Percentiles rank a stretch among this genome's conserved stretches.
Conservation (phyloP, 1,140 invertebrate species). For the Drosophila dunni region DNA sequence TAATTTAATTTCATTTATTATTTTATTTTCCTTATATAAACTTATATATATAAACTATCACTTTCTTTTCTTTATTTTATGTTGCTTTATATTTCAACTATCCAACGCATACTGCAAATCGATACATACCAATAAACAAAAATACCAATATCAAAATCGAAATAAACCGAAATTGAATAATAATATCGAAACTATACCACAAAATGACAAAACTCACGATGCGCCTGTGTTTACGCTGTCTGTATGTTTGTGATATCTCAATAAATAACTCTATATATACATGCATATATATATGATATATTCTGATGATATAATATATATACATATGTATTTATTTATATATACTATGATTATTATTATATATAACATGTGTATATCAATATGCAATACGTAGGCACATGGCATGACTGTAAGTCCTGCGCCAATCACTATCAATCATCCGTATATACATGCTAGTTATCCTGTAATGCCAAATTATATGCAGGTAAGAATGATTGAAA, state of each 20-base stretch:
- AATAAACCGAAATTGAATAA: constrained; percentile 24
- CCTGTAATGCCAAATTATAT: constrained; percentile 85
- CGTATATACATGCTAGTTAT: constrained; percentile 85
- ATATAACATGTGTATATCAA: constrained; percentile 54
- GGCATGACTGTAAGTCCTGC: constrained; percentile 85
- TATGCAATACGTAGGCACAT: constrained; percentile 78
- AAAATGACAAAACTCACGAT: constrained; percentile 60
- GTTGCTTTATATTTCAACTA: constrained; percentile 79
- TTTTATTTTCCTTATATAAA: constrained; percentile 49
- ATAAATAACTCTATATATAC: neutral
- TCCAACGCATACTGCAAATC: constrained; percentile 75
- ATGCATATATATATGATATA: too few relatives aligned
- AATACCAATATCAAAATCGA: constrained; percentile 54
- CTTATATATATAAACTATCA: constrained; percentile 74
- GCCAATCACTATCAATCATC: constrained; percentile 85
- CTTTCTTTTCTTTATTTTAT: constrained; percentile 82
- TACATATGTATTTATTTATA: constrained; percentile 42
- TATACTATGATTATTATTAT: constrained; percentile 16
- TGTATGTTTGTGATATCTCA: constrained; percentile 59
- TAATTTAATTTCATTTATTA: constrained; percentile 48
- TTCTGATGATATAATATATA: constrained; percentile 38
- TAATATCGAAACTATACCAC: constrained; percentile 43
- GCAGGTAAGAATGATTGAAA: constrained; percentile 82
- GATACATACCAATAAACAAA: constrained; percentile 50
- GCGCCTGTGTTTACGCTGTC: constrained; percentile 72